A percentile compares a stretch with the other conserved stretches of the same genome.
These are phyloP conservation scores for Cheilosia grossa DNA, from an alignment of 2,888 invertebrate species.

Conservation along the genomic window DNA sequence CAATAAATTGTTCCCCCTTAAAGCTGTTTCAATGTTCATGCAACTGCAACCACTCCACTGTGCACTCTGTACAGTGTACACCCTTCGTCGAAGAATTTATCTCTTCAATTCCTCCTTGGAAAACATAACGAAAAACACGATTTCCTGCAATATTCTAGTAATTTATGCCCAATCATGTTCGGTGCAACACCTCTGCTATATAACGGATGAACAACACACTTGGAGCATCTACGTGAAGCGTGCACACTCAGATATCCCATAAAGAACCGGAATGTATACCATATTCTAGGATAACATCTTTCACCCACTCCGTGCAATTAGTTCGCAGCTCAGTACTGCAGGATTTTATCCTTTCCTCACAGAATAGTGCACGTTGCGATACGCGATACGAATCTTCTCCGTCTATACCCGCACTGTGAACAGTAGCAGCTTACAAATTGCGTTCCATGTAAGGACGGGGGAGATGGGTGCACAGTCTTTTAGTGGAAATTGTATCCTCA, in stretches of 20 bases:
- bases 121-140: neutral
- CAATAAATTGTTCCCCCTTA: too few relatives aligned
- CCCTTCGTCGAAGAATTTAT: neutral
- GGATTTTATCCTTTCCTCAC: conserved; percentile 21
- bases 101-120: neutral
- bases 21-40: too few relatives aligned
- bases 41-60: too few relatives aligned
- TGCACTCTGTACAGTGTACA: neutral
- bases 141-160: conserved; percentile 41
- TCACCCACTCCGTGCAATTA: conserved; percentile 54
- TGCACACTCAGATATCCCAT: conserved; percentile 41
- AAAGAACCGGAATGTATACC: conserved; percentile 8
- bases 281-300: conserved; percentile 57
- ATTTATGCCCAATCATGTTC: conserved; percentile 71
- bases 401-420: conserved; percentile 32
- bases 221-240: conserved; percentile 24
- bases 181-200: conserved; percentile 56
- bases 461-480: neutral
- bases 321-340: conserved; percentile 24
- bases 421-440: conserved; percentile 63
- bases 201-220: conserved; percentile 53
- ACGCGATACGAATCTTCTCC: conserved; percentile 47
- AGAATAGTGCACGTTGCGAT: conserved; percentile 47
- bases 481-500: neutral
- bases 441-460: conserved; percentile 11